phyloP scores from a whole-genome alignment of 2,113 vertebrate genomes.

The Lathamus discolor region DNA sequence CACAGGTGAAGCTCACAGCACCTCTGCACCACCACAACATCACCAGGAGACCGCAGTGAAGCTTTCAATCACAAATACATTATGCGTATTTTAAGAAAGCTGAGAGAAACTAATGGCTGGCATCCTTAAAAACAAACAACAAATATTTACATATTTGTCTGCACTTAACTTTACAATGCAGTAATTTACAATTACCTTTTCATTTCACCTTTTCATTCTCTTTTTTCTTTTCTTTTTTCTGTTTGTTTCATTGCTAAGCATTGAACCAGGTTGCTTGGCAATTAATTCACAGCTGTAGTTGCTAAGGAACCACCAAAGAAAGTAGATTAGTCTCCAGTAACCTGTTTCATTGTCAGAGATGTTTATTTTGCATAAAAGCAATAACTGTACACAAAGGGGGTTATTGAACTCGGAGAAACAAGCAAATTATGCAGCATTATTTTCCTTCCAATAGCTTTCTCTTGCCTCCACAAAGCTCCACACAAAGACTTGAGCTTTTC shows the following conservation, averaged over 20 bases:
- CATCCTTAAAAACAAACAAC: not conserved
- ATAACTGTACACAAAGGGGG: not conserved
- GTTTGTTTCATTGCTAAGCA: constrained; percentile 11
- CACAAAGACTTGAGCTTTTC: not conserved
- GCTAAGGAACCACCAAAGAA: not conserved
- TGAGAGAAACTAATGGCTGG: not conserved
- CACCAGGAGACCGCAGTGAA: not conserved
- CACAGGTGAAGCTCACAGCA: not conserved
- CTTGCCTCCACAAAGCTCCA: not conserved
- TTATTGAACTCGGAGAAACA: constrained; percentile 7
- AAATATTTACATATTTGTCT: not conserved
- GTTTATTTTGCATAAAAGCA: constrained; percentile 44
- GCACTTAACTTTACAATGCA: not conserved
- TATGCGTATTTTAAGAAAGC: not conserved
- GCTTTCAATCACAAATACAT: not conserved
- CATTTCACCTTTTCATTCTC: not conserved
- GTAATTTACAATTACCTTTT: not conserved
- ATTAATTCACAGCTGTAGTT: not conserved
- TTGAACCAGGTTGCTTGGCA: not conserved
- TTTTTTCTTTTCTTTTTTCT: not conserved
- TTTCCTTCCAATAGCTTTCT: not conserved
- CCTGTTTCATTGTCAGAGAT: constrained; percentile 30
- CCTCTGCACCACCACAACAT: fast-evolving
- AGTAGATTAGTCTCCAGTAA: constrained; percentile 9
- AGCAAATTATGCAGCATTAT: constrained; percentile 2